Percentiles rank a stretch among this genome's conserved stretches.
Evolutionary conservation across 2,888 invertebrate genomes (phyloP).

Genomic region (Plemyria rubiginata): DNA sequence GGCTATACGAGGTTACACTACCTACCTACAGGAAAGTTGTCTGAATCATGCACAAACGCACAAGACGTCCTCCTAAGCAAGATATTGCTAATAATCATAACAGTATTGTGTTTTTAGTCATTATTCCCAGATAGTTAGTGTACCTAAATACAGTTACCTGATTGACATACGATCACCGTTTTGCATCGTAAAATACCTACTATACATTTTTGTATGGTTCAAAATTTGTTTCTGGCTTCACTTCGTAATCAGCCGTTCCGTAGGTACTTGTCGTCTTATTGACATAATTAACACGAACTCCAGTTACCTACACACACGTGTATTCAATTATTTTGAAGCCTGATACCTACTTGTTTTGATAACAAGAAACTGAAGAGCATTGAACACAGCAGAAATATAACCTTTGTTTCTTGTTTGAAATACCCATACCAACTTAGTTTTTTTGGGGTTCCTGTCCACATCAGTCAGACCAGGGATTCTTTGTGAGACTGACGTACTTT

Average conservation of each 20-base stretch:
- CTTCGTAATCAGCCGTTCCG: constrained; percentile 41
- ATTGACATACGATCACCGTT: not conserved
- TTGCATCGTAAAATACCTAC: constrained; percentile 12
- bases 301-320: constrained; percentile 38
- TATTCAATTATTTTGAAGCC: constrained; percentile 47
- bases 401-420: constrained; percentile 18
- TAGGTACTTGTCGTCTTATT: constrained; percentile 45
- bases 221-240: constrained; percentile 21
- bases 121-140: not conserved
- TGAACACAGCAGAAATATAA: constrained; percentile 30
- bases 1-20: not conserved
- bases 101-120: not conserved
- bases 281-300: constrained; percentile 49
- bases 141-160: not conserved
- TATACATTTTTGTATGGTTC: constrained; percentile 17
- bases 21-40: not conserved
- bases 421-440: not conserved
- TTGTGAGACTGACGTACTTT: too few relatives aligned
- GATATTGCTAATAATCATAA: not conserved
- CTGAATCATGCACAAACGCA: not conserved
- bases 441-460: constrained; percentile 4
- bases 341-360: constrained; percentile 34
- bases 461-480: not conserved
- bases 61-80: too few relatives aligned
- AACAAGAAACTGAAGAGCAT: constrained; percentile 32